Evolutionary conservation across 2,113 vertebrate genomes (phyloP), one percentile per base, ranked within the genome.

Genomic region (Mystacornis crossleyi): DNA sequence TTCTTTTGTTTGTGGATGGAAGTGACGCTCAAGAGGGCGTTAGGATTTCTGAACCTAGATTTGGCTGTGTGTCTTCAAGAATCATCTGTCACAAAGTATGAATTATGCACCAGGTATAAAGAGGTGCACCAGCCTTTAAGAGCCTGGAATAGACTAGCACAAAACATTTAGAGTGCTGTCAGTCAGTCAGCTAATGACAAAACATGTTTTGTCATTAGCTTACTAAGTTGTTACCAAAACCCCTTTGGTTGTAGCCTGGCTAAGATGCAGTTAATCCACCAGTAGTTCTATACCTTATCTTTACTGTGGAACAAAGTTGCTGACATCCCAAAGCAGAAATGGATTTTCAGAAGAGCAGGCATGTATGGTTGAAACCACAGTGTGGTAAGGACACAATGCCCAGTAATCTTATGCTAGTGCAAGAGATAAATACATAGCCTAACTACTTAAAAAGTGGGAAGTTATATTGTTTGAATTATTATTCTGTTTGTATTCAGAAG

Each of bases 391-490:
- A 89, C 64, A 86, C 69, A 73, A 94, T 73, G 29, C 61, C 88
- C 48, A 78, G 50, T 43, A 89, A 87, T 95, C 36, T 95, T 90
- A 38, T 51, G 24, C 50, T 95, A 77, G 62, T 88, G 75, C 64
- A 50, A 93, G 69, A 97, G 95, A 95, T 73, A 96, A 95, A 94
- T 89, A 81, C 66, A 73, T 91, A 94, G 23, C 15, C 26, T 53
- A 57, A 50, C 36, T 75, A 85, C 29, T 38, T 66, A 81, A 36
- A 31, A 86, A 73, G 34, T 81, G 25, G 25, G 34, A 93, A 73
- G 25, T 23, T 82, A 38, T 89, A 65, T 77, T 96, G 81, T 89
- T 97, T 86, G 79, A 97, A 95, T 94, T 95, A 75, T 93, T 95
- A 82, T 95, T 78, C 34, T 67, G 36, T 91, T 91, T 94, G 36